These are phyloP conservation scores for Petrolisthes cinctipes DNA, from an alignment of 2,888 invertebrate genomes.

Conservation along the genomic window DNA sequence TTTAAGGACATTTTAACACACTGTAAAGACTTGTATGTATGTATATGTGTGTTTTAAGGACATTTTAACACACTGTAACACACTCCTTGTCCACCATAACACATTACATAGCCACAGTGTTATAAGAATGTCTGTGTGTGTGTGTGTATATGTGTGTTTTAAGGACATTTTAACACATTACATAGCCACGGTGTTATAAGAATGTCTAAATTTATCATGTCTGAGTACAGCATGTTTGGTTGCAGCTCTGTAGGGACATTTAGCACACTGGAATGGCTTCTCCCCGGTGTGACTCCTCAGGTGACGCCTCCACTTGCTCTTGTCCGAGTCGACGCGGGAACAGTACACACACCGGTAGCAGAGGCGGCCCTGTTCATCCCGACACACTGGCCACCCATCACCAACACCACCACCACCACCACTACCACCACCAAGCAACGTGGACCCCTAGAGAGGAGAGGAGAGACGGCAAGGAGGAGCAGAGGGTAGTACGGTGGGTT, in stretches of 20 bases:
- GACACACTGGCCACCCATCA: slow-evolving; percentile 40
- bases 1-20: too few relatives aligned
- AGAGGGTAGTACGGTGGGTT: too few relatives aligned
- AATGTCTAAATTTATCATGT: slow-evolving; percentile 50
- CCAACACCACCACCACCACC: neutral
- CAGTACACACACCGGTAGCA: slow-evolving; percentile 53
- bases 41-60: too few relatives aligned
- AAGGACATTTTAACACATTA: too few relatives aligned
- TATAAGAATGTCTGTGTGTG: too few relatives aligned
- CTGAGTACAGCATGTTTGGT: slow-evolving; percentile 45
- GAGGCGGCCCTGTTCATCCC: slow-evolving; percentile 47
- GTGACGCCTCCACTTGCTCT: slow-evolving; percentile 53
- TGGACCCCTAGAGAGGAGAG: neutral
- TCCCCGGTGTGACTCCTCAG: slow-evolving; percentile 47
- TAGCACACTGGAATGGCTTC: slow-evolving; percentile 46
- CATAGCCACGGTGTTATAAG: slow-evolving; percentile 17
- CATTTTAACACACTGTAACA: too few relatives aligned
- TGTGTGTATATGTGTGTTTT: too few relatives aligned
- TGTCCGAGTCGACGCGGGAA: slow-evolving; percentile 48
- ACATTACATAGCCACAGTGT: too few relatives aligned
- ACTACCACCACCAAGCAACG: too few relatives aligned
- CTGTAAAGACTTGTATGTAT: too few relatives aligned
- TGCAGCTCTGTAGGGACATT: slow-evolving; percentile 48
- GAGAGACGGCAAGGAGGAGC: neutral
- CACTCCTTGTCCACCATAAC: too few relatives aligned